A percentile compares a stretch with the other conserved stretches of the same genome.
phyloP scores from a whole-genome alignment of 2,797 vertebrate species.

The Euthynnus affinis region DNA sequence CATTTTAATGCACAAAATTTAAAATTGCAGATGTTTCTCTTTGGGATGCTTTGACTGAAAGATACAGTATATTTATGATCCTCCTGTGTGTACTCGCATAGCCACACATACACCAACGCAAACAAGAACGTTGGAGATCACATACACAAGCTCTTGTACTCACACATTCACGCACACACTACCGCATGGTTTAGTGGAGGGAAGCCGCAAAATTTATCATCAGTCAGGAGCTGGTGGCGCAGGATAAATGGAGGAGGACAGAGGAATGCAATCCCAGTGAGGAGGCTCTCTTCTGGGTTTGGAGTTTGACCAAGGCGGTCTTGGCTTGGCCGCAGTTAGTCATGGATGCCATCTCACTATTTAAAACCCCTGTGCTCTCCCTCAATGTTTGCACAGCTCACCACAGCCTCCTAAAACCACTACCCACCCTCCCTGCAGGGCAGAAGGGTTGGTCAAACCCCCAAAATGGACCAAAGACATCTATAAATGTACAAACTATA shows the following conservation, averaged over 20 bases:
- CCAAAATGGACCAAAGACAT: slow-evolving; percentile 28
- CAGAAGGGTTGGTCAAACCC: slow-evolving; percentile 22
- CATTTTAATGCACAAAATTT: slow-evolving; percentile 41
- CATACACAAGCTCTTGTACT: slow-evolving; percentile 18
- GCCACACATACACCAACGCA: slow-evolving; percentile 38
- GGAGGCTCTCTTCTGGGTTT: slow-evolving; percentile 76
- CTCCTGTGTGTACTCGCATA: slow-evolving; percentile 44
- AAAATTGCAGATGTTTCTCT: slow-evolving; percentile 70
- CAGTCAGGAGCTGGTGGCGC: slow-evolving; percentile 67
- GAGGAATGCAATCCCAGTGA: slow-evolving; percentile 66
- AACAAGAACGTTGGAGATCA: slow-evolving; percentile 55
- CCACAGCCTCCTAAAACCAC: slow-evolving; percentile 60
- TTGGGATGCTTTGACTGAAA: slow-evolving; percentile 27
- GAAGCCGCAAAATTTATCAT: slow-evolving; percentile 70
- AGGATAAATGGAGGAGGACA: slow-evolving; percentile 61
- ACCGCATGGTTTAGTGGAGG: slow-evolving; percentile 57
- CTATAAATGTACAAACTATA: slow-evolving; percentile 36
- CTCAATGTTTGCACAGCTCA: slow-evolving; percentile 71
- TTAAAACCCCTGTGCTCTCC: slow-evolving; percentile 57
- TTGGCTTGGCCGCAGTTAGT: slow-evolving; percentile 66
- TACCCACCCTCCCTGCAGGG: slow-evolving; percentile 51
- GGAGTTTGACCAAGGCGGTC: slow-evolving; percentile 72
- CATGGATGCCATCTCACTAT: slow-evolving; percentile 73
- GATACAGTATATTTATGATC: slow-evolving; percentile 56
- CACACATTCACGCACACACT: slow-evolving; percentile 27